Evolutionary conservation across 2,888 invertebrate species (phyloP).

Genomic region (Glyphotaelius pellucidus): DNA sequence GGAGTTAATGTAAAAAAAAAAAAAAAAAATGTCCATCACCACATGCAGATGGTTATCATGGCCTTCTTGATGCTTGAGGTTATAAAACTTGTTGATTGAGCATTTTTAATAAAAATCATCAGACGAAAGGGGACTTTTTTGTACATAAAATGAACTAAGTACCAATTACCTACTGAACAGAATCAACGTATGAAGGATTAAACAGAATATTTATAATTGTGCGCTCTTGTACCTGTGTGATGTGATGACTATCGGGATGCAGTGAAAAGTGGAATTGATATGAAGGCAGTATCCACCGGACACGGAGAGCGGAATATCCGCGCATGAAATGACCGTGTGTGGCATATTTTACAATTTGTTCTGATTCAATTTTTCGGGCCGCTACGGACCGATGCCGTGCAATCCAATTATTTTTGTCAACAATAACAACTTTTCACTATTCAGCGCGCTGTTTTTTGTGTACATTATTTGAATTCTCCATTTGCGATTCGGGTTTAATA

Average conservation of each 20-base stretch:
- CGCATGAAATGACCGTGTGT: slow-evolving; percentile 2
- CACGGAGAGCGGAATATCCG: neutral
- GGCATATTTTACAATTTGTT: slow-evolving; percentile 44
- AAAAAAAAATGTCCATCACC: neutral
- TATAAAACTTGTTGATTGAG: no score
- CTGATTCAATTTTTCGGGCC: slow-evolving; percentile 48
- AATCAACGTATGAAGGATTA: neutral
- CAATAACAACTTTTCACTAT: slow-evolving; percentile 57
- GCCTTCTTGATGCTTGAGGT: no score
- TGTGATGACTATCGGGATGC: neutral
- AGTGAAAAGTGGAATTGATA: neutral
- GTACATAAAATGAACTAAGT: no score
- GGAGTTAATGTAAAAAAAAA: no score
- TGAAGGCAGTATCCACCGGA: neutral
- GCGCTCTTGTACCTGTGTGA: neutral
- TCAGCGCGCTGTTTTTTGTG: slow-evolving; percentile 52
- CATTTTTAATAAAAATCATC: no score
- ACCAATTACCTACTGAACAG: no score
- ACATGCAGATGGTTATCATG: no score
- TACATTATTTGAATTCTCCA: neutral
- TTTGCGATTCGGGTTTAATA: neutral
- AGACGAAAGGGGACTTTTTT: no score
- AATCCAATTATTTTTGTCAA: slow-evolving; percentile 58
- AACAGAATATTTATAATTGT: neutral
- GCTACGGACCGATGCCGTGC: slow-evolving; percentile 35